Evolutionary conservation across 2,113 vertebrate genomes (phyloP).

Genomic region (Microtus richardsoni): DNA sequence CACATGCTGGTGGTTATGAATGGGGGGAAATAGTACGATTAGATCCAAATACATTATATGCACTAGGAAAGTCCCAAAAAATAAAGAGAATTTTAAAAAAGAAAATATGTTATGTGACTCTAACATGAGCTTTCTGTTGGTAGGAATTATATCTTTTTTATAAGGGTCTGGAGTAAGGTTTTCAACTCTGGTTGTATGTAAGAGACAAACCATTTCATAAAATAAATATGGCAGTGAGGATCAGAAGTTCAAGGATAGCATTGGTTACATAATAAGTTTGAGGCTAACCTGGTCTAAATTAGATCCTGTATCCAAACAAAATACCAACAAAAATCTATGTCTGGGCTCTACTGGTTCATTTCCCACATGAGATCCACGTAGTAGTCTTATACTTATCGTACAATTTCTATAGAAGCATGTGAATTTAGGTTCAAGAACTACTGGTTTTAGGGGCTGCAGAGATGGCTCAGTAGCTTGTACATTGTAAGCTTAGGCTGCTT

Average conservation of each 20-base stretch:
- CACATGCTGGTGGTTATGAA: not conserved
- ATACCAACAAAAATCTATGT: not conserved
- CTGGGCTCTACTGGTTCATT: not conserved
- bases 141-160: not conserved
- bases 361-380: not conserved
- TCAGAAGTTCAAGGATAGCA: not conserved
- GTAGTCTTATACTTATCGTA: not conserved
- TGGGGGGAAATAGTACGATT: not conserved
- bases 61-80: not conserved
- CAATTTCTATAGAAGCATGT: conserved; percentile 15
- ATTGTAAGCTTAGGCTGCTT: conserved; percentile 31
- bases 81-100: not conserved
- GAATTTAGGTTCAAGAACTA: conserved; percentile 10
- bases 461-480: not conserved
- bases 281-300: not conserved
- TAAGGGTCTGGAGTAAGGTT: not conserved
- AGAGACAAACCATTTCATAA: not conserved
- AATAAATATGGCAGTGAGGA: not conserved
- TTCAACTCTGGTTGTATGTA: not conserved
- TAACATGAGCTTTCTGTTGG: not conserved
- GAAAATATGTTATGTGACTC: not conserved
- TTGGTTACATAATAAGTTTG: not conserved
- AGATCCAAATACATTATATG: not conserved
- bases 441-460: not conserved
- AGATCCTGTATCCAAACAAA: not conserved